A percentile compares a stretch with the other conserved stretches of the same genome.
Conservation (phyloP, 2,888 invertebrate species). For the Rhogogaster chlorosoma region DNA sequence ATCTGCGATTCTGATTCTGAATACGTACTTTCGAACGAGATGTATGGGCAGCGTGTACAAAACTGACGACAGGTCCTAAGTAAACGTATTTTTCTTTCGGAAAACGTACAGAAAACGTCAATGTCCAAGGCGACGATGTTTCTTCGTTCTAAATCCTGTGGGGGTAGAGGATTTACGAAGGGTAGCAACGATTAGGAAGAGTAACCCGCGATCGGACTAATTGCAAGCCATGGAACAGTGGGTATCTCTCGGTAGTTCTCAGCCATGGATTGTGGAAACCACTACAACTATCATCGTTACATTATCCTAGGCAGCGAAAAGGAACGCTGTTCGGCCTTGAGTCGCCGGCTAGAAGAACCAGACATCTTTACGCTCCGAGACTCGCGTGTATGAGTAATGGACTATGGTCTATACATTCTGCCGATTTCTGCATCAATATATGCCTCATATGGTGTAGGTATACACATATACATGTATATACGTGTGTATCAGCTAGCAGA, state of each 20-base stretch:
- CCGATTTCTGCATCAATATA: background rate
- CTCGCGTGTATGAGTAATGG: background rate
- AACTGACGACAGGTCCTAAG: background rate
- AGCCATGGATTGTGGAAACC: conserved; percentile 34
- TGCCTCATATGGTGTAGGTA: no score
- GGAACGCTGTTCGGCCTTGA: conserved; percentile 68
- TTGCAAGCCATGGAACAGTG: background rate
- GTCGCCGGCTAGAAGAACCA: conserved; percentile 20
- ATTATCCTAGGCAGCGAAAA: conserved; percentile 77
- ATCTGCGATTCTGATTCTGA: background rate
- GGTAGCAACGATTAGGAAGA: background rate
- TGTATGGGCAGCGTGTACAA: background rate
- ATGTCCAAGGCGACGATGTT: no score
- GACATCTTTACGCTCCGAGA: conserved; percentile 31
- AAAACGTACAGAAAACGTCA: no score
- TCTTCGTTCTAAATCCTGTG: background rate
- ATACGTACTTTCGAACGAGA: background rate
- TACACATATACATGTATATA: background rate
- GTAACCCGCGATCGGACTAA: background rate
- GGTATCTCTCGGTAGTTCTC: background rate
- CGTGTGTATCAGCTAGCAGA: background rate
- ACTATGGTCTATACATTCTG: background rate
- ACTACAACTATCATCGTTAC: conserved; percentile 56
- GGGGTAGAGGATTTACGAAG: background rate
- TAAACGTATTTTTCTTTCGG: background rate